Evolutionary conservation across 2,888 invertebrate species (phyloP).

Genomic region (Hirtodrosophila duncani): DNA sequence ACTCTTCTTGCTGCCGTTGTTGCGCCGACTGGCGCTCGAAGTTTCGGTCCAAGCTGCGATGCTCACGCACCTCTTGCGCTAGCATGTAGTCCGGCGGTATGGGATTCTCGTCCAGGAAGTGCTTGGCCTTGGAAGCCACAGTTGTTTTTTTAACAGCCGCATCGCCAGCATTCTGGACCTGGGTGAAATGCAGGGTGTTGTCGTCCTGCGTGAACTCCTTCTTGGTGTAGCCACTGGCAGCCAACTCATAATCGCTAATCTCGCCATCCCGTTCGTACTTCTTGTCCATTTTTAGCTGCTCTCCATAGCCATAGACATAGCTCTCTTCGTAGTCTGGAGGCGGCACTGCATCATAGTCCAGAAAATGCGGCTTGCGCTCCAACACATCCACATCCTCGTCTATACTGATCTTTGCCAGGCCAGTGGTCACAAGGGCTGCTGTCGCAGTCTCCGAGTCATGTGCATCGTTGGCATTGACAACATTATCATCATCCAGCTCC

Average conservation of each 20-base stretch:
- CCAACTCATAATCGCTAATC: conserved; percentile 78
- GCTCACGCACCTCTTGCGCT: conserved; percentile 76
- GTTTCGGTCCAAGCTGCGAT: conserved; percentile 77
- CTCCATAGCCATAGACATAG: conserved; percentile 59
- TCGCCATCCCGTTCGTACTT: conserved; percentile 78
- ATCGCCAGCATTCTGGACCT: conserved; percentile 27
- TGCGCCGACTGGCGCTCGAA: conserved; percentile 76
- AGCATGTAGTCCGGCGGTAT: conserved; percentile 78
- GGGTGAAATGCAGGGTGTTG: conserved; percentile 67
- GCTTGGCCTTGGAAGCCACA: too few relatives aligned
- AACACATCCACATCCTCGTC: conserved; percentile 72
- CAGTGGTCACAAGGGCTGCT: conserved; percentile 33
- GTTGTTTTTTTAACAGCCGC: conserved; percentile 51
- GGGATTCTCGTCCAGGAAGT: conserved; percentile 78
- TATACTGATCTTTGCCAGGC: conserved; percentile 45
- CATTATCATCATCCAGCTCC: conserved; percentile 44
- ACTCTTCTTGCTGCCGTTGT: conserved; percentile 62
- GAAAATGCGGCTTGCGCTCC: conserved; percentile 81
- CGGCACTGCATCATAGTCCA: conserved; percentile 82
- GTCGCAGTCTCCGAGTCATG: too few relatives aligned
- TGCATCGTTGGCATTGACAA: conserved; percentile 80
- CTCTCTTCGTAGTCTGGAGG: conserved; percentile 79
- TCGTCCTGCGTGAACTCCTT: conserved; percentile 77
- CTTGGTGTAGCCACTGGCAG: conserved; percentile 78
- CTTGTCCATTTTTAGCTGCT: conserved; percentile 77